These are phyloP conservation scores for Todiramphus saurophagus DNA, from an alignment of 2,113 vertebrate species.

Conservation along the genomic window DNA sequence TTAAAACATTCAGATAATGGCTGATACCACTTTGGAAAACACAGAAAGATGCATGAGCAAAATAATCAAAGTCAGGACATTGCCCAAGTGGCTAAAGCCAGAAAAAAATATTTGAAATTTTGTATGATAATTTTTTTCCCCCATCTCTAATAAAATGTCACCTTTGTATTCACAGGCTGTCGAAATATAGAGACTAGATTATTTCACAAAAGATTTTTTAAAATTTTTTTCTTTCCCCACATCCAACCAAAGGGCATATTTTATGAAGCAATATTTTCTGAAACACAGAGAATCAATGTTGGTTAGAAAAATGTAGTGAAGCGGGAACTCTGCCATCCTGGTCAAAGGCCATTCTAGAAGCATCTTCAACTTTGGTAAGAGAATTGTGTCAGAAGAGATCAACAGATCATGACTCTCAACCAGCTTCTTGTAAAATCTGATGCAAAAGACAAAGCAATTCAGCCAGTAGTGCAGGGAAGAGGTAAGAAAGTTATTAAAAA, in stretches of 20 bases:
- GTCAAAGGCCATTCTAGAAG: neutral
- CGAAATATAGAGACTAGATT: neutral
- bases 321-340: neutral
- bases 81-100: neutral
- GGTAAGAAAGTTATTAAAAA: neutral
- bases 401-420: neutral
- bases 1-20: neutral
- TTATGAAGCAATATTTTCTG: neutral
- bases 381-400: neutral
- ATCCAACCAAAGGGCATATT: neutral
- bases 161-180: neutral
- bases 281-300: neutral
- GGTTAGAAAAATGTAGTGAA: neutral
- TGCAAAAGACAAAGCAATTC: neutral
- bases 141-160: neutral
- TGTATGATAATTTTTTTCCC: accelerated
- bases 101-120: neutral
- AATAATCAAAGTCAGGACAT: neutral
- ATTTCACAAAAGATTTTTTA: neutral
- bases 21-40: neutral
- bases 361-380: neutral
- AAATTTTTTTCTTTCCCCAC: too few species aligned
- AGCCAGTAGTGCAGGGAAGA: neutral
- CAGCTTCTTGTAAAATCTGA: neutral
- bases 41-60: neutral